These are phyloP conservation scores for Blastobasis lacticolella DNA, from an alignment of 2,888 invertebrate species.

Conservation along the genomic window DNA sequence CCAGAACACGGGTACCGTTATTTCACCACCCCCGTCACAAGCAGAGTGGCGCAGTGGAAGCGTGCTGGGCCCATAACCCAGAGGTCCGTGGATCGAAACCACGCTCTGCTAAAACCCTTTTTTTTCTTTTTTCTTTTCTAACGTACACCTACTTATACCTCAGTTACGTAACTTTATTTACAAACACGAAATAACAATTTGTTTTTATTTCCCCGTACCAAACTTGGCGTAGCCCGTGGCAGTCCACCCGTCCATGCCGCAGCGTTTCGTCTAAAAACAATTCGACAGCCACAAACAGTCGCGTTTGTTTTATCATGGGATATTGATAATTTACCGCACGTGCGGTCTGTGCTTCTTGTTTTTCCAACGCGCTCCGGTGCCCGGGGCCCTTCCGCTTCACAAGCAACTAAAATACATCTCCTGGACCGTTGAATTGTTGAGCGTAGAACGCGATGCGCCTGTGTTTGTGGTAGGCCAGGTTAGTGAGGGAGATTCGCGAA, in stretches of 20 bases:
- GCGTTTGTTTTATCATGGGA: conserved; percentile 70
- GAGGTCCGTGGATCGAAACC: conserved; percentile 93
- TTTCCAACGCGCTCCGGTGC: conserved; percentile 29
- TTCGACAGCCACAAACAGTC: conserved; percentile 42
- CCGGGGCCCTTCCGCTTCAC: conserved; percentile 33
- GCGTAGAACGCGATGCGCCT: no score
- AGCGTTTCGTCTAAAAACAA: conserved; percentile 56
- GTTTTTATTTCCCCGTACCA: no score
- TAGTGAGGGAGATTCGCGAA: no score
- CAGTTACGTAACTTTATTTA: no score
- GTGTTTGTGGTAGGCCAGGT: no score
- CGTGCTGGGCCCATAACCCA: conserved; percentile 89
- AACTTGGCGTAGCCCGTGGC: background rate
- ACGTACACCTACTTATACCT: no score
- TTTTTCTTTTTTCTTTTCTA: conserved; percentile 4
- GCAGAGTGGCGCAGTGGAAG: conserved; percentile 84
- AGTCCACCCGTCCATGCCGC: conserved; percentile 1
- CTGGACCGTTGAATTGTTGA: background rate
- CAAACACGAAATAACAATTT: no score
- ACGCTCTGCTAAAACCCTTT: conserved; percentile 41
- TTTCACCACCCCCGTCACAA: conserved; percentile 12
- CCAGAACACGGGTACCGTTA: conserved; percentile 10
- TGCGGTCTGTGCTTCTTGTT: conserved; percentile 14
- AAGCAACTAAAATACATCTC: conserved; percentile 30
- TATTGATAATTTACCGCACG: conserved; percentile 66